These are phyloP conservation scores for Nipponacmea schrenckii DNA, from an alignment of 2,888 invertebrate species.

Conservation along the genomic window DNA sequence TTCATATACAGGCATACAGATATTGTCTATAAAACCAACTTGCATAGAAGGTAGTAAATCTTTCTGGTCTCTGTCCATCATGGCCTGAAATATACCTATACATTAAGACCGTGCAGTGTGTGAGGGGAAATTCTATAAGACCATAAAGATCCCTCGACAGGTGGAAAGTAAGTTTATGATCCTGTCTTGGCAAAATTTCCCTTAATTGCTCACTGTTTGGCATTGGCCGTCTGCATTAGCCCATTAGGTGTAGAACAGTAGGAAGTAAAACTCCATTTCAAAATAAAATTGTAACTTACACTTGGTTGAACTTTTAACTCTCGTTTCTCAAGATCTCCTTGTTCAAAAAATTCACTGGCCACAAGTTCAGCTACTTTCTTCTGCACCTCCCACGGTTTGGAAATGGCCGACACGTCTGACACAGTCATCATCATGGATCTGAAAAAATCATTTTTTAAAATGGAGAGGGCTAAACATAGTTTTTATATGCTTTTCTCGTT, in stretches of 20 bases:
- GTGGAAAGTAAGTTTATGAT: no score
- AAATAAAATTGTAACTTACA: conserved; percentile 38
- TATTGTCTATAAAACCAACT: conserved; percentile 89
- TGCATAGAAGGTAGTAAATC: conserved; percentile 64
- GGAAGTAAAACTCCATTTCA: neutral
- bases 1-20: conserved; percentile 65
- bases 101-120: no score
- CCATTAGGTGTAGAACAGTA: no score
- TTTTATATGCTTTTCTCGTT: no score
- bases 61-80: conserved; percentile 65
- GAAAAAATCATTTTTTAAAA: conserved; percentile 11
- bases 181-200: no score
- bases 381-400: conserved; percentile 67
- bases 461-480: no score
- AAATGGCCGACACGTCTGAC: conserved; percentile 66
- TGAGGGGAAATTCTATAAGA: no score
- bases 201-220: no score
- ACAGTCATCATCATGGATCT: conserved; percentile 67
- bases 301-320: conserved; percentile 63
- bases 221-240: no score
- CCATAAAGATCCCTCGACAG: no score
- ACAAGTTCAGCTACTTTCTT: conserved; percentile 68
- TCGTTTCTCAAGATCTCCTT: conserved; percentile 65
- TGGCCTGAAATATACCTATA: conserved; percentile 44
- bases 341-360: conserved; percentile 67